Evolutionary conservation across 1,140 invertebrate species (phyloP).

Genomic region (Papilio polytes): DNA sequence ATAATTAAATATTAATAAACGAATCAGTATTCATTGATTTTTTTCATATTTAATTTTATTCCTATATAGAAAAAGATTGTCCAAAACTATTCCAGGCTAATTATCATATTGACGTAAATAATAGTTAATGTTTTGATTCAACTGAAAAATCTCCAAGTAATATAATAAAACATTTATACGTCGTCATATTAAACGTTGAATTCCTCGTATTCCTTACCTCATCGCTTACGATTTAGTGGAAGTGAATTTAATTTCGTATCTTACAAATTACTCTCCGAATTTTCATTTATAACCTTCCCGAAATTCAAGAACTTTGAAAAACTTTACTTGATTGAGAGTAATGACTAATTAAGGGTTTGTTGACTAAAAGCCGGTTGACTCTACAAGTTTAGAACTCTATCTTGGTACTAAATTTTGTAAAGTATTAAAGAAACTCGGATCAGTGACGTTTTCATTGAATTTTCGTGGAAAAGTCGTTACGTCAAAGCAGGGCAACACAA

Average conservation of each 20-base stretch:
- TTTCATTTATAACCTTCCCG: neutral
- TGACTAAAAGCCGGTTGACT: neutral
- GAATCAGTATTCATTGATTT: neutral
- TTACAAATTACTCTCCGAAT: conserved; percentile 12
- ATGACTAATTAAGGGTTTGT: conserved; percentile 19
- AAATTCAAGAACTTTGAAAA: neutral
- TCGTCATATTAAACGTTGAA: neutral
- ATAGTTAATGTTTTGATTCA: neutral
- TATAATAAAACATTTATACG: neutral
- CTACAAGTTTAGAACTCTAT: conserved; percentile 8
- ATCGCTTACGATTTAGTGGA: neutral
- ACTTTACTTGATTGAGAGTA: neutral
- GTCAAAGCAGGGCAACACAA: conserved; percentile 27
- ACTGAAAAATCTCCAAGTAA: neutral
- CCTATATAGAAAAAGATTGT: neutral
- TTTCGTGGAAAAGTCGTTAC: conserved; percentile 32
- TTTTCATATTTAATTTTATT: too few relatives aligned
- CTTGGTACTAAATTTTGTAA: conserved; percentile 10
- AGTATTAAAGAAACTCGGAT: conserved; percentile 5
- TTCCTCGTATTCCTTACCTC: neutral
- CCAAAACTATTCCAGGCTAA: neutral
- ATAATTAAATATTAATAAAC: neutral
- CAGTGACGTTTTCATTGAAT: conserved; percentile 34
- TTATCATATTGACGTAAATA: neutral
- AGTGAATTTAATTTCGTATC: conserved; percentile 5